Evolutionary conservation across 2,888 invertebrate genomes (phyloP).

Genomic region (Tromatobia lineatoria): DNA sequence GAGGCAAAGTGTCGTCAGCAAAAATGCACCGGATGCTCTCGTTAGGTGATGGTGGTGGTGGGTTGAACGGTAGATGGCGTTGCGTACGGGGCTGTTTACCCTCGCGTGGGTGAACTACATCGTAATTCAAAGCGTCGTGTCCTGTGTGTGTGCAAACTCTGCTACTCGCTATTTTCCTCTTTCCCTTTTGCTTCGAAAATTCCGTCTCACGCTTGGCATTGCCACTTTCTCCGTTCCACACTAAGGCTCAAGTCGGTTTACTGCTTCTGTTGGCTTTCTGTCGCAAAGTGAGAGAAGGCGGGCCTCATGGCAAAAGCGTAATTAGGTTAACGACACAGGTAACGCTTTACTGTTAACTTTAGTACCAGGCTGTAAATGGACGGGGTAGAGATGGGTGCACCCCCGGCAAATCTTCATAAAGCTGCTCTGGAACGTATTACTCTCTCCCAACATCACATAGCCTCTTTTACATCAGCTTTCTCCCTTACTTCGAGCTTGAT

Average conservation of each 20-base stretch:
- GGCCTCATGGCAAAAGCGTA: slow-evolving; percentile 41
- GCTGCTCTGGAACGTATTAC: slow-evolving; percentile 48
- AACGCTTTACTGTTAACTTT: slow-evolving; percentile 49
- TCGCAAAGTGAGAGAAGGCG: background rate
- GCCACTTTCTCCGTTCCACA: slow-evolving; percentile 36
- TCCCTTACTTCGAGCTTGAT: background rate
- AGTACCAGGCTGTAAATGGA: slow-evolving; percentile 46
- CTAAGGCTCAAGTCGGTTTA: background rate
- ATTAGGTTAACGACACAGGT: slow-evolving; percentile 65
- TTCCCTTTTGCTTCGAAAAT: background rate
- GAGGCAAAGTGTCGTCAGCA: slow-evolving; percentile 62
- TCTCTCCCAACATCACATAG: slow-evolving; percentile 9
- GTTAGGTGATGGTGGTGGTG: slow-evolving; percentile 49
- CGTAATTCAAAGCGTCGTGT: slow-evolving; percentile 73
- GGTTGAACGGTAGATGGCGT: slow-evolving; percentile 50
- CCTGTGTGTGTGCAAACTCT: slow-evolving; percentile 40
- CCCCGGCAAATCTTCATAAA: slow-evolving; percentile 67
- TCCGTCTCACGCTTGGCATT: slow-evolving; percentile 2
- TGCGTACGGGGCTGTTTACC: slow-evolving; percentile 68
- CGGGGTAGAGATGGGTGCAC: slow-evolving; percentile 16
- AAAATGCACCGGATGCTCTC: slow-evolving; percentile 67
- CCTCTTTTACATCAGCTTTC: slow-evolving; percentile 29
- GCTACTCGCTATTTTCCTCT: slow-evolving; percentile 1
- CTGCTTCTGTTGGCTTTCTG: slow-evolving; percentile 36
- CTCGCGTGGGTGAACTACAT: slow-evolving; percentile 72